These are phyloP conservation scores for Glyptemys insculpta DNA, from an alignment of 2,797 vertebrate species.

Conservation along the genomic window DNA sequence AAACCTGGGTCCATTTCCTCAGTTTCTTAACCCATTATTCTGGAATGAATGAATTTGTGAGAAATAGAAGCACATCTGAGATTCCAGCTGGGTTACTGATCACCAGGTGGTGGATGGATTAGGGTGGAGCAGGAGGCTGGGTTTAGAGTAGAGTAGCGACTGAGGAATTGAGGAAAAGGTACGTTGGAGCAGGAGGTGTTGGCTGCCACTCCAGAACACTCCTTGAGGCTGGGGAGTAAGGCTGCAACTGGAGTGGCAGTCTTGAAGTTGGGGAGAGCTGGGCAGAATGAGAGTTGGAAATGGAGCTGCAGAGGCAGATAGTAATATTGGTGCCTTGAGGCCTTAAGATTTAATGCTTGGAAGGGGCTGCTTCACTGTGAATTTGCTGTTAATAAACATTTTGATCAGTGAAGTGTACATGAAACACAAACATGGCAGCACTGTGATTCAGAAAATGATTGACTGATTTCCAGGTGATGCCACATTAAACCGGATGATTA, in stretches of 20 bases:
- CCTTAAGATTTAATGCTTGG: not conserved
- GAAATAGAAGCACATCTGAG: not conserved
- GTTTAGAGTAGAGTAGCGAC: accelerated
- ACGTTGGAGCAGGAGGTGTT: not conserved
- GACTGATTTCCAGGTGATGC: not conserved
- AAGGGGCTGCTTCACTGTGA: not conserved
- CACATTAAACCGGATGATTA: not conserved
- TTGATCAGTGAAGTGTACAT: not conserved
- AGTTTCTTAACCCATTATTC: not conserved
- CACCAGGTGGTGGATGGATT: not conserved
- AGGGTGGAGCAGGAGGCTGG: not conserved
- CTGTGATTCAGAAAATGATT: not conserved
- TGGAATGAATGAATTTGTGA: not conserved
- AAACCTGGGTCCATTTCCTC: not conserved
- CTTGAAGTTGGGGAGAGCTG: not conserved
- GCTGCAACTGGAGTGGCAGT: not conserved
- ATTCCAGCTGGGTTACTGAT: not conserved
- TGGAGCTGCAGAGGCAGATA: not conserved
- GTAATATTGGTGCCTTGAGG: not conserved
- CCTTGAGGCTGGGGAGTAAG: not conserved
- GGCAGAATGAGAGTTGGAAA: not conserved
- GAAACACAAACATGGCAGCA: accelerated
- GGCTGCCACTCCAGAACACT: no score
- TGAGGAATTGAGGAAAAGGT: not conserved
- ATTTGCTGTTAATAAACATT: not conserved